phyloP scores from a whole-genome alignment of 2,888 invertebrate genomes.

The Caenorhabditis sp. region DNA sequence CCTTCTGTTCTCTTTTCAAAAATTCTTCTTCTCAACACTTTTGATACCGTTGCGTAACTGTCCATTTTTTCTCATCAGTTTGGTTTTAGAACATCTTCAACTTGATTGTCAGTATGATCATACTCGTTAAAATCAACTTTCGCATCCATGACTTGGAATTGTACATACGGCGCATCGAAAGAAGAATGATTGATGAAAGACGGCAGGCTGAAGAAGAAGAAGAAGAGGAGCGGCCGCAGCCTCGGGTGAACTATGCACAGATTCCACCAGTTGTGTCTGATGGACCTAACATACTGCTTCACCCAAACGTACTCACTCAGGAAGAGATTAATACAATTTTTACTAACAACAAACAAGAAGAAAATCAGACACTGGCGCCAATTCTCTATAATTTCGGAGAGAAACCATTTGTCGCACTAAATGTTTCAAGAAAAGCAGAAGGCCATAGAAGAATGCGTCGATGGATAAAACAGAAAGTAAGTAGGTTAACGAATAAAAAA shows the following conservation, averaged over 20 bases:
- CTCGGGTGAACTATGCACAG: neutral
- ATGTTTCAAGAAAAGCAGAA: neutral
- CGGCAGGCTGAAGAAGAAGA: neutral
- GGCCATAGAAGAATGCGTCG: neutral
- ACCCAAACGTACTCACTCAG: neutral
- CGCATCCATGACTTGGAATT: neutral
- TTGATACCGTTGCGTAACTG: neutral
- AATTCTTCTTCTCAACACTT: neutral
- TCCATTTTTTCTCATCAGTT: too few species aligned
- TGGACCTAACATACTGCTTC: neutral
- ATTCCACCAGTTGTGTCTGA: neutral
- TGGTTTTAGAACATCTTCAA: too few species aligned
- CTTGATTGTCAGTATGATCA: too few species aligned
- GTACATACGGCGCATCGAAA: neutral
- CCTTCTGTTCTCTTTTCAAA: neutral
- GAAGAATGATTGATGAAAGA: neutral
- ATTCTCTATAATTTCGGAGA: neutral
- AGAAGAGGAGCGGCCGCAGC: neutral
- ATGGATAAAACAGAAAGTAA: neutral
- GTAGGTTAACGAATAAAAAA: neutral
- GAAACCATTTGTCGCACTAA: constrained; percentile 2
- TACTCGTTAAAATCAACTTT: neutral
- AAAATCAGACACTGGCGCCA: neutral
- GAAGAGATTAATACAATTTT: neutral
- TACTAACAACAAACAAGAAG: neutral